Evolutionary conservation across 2,888 invertebrate species (phyloP), one percentile per base, ranked within the genome.

Genomic region (Drosophila mettleri): DNA sequence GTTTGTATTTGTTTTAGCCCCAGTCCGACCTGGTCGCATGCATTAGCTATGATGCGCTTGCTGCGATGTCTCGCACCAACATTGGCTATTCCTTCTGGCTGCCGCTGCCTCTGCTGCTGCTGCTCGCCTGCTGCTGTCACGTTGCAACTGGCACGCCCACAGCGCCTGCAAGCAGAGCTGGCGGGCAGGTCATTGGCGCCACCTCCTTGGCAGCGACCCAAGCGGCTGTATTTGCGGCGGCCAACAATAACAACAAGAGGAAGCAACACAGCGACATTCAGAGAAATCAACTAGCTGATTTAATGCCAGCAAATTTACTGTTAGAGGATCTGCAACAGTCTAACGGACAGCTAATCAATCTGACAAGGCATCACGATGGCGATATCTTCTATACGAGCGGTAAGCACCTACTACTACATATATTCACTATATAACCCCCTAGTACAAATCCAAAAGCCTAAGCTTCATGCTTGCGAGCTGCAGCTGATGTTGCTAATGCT

Each of bases 291-390:
- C 62, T 59, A 52, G 70, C 62, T 72, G 72, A 80, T 63, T 67
- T 81, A 74, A 73, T 79, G 78, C 78, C 89, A 51, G 86, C 90
- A 41, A 90, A 86, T 83, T 86, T 90, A 70, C 84, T 91, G 80
- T 77, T 91, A 77, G 90, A 90, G 71, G 86, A 88, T 75, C 80
- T 90, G 71, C 89, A 90, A 57, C 86, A 89, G 57, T 78, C 88
- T 64, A 80, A 73, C 63, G 87, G 89, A 45, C 90, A 86, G 75
- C 76, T 90, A 80, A 86, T 91, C 70, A 92, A 92, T 90, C 88
- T 92, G 86, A 92, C 92, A 45, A 88, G 92, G 78, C 92, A 92
- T 78, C 91, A 92, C 87, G 92, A 92, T 71, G 92, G 92, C 61
- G 92, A 92, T 86, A 79, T 92, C 52, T 92, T 92, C 81, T 89